Evolutionary conservation across 2,888 invertebrate genomes (phyloP), one percentile per base, ranked within the genome.

Genomic region (Nomada hirtipes): DNA sequence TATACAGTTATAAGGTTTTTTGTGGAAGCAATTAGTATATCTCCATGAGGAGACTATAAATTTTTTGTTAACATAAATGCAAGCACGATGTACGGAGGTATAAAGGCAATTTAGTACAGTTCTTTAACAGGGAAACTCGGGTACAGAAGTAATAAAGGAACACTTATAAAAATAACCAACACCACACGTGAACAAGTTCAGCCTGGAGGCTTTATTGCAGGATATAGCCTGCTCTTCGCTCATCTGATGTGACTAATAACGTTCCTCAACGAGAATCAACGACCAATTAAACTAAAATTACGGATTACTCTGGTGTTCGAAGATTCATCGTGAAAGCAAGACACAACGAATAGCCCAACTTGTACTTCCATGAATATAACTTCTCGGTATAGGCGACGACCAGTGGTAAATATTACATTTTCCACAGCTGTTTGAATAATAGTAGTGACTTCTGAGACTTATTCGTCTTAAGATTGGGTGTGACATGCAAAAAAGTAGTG

Each of bases 271-370:
- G 42, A 64, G 79, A 57, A 76, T 69, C 64, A 69, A 79, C 75
- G 69, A 67, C 61, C 71, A 71, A 76, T 76, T 80, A 80, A 72
- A 71, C 50, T 2, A 55, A 67, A 71, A 63, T 76, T 80, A 67
- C 61, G 53, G 52, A 63, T 29, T 61, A 18, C 29, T 10, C 67
- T 10, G 18, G 57, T 69, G 23, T 26, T 42, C 23, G 64, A 52
- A 67, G 67, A 80, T 76, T 72, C 68, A 80, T 71, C 47, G 20
- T 15, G 50, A n/a, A 55, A 50, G 36, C 9, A 47, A 59, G 50
- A 50, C 47, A 15, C 53, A 42, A 55, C 64, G 47, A 53, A 26
- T 18, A 52, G 57, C 18, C n/a, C 10, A 23, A 57, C 29, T 47
- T 57, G 64, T 36, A 55, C 29, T 80, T 80, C 71, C 44, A 18